Conservation (phyloP, 2,797 vertebrate genomes). For the Tiaroga cobitis region DNA sequence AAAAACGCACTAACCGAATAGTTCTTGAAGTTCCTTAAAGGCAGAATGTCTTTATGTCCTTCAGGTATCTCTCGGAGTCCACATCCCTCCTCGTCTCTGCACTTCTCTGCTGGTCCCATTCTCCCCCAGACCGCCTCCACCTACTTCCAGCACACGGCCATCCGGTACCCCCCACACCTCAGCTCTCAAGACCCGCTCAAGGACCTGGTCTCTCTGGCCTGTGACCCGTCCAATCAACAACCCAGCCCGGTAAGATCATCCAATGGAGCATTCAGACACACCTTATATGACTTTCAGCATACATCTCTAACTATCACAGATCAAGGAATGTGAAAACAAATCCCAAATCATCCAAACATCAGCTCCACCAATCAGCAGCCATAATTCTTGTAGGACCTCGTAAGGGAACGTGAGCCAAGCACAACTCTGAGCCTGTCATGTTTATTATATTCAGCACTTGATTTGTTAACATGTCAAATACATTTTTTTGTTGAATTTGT, state of each 20-base stretch:
- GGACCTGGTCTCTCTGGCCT: constrained; percentile 95
- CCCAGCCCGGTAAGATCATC: constrained; percentile 88
- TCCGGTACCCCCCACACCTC: constrained; percentile 95
- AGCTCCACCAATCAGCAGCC: not conserved
- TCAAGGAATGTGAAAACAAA: not conserved
- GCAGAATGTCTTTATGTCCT: constrained; percentile 20
- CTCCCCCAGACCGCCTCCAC: constrained; percentile 85
- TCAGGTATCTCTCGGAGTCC: constrained; percentile 90
- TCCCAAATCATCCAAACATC: not conserved
- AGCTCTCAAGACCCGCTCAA: constrained; percentile 94
- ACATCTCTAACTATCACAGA: not conserved
- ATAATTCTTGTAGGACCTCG: not conserved
- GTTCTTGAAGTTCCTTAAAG: not conserved
- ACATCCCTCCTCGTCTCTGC: constrained; percentile 91
- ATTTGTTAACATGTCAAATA: not conserved
- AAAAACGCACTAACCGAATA: not conserved
- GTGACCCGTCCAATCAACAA: constrained; percentile 91
- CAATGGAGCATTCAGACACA: not conserved
- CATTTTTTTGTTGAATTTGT: not conserved
- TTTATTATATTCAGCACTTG: not conserved
- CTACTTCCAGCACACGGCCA: constrained; percentile 94
- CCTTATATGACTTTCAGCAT: constrained; percentile 5
- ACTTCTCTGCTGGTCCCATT: constrained; percentile 90
- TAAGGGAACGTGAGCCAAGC: constrained; percentile 29
- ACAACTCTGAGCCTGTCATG: constrained; percentile 46